Evolutionary conservation across 53 echinoderm and acorn worm genomes (phyloP), one percentile per base, ranked within the genome.

Genomic region (Hippasteria phrygiana): DNA sequence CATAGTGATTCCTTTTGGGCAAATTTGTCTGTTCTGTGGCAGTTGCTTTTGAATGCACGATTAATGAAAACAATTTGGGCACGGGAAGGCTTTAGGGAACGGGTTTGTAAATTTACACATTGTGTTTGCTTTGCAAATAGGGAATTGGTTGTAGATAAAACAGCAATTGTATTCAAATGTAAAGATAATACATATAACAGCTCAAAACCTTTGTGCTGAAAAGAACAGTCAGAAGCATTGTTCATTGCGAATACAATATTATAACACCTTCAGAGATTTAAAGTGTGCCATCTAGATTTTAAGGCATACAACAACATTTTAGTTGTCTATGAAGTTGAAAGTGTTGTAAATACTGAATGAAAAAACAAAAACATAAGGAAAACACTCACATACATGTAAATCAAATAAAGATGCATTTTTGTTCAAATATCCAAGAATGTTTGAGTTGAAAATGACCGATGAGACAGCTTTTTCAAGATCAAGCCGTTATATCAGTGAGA

Each of bases 61-160:
- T 36, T 66, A 66, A 66, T 66, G 67, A 66, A 66, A 66, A 36
- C 67, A 66, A 26, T 66, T 28, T 66, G 16, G 34, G 34, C 36
- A 4, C 6, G 67, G 67, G 36, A 66, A 33, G 2, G 34, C 67
- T 17, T 35, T 14, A 17, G 33, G 67, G 22, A 11, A 35, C 0
- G 34, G 11, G 32, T 14, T 33, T 9, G 34, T 7, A 66, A 5
- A 14, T 66, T 12, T 66, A 36, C 26, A 26, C 27, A 8, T 24
- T 59, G 4, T 59, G 59, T 59, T 24, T 0, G 26, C 26, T 59
- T n/a, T 22, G 59, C 7, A 59, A 24, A 59, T 2, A 22, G 20
- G 7, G n/a, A n/a, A n/a, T n/a, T 0, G 59, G 16, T 59, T 24
- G 0, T n/a, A 3, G 59, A 59, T 59, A 59, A 59, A 17, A 59